Percentiles rank a stretch among this genome's conserved stretches.
Evolutionary conservation across 2,888 invertebrate species (phyloP).

Genomic region (Nebria brevicollis): DNA sequence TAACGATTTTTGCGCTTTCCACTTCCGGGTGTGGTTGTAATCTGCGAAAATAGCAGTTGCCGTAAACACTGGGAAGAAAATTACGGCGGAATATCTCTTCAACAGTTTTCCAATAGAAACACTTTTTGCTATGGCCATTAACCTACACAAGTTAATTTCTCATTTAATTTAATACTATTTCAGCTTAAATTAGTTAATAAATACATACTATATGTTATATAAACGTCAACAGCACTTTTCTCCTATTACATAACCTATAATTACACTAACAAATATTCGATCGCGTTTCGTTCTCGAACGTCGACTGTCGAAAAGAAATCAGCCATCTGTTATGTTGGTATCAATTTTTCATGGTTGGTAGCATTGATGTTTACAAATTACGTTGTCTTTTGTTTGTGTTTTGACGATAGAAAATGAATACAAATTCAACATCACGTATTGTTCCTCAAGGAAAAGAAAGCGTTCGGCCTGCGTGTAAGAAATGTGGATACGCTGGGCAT

Average conservation of each 20-base stretch:
- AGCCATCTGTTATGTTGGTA: too few species aligned
- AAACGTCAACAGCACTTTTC: too few species aligned
- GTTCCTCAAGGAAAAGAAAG: conserved; percentile 76
- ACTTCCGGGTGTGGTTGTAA: conserved; percentile 76
- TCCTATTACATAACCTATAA: too few species aligned
- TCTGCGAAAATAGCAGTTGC: conserved; percentile 74
- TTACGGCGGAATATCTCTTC: conserved; percentile 73
- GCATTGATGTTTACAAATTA: too few species aligned
- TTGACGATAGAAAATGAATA: background rate
- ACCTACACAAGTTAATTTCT: conserved; percentile 5
- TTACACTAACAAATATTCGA: too few species aligned
- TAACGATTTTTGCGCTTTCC: conserved; percentile 68
- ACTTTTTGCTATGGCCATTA: conserved; percentile 65
- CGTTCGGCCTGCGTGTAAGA: conserved; percentile 88
- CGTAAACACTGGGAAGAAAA: conserved; percentile 73
- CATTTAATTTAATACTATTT: too few species aligned
- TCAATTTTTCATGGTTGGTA: too few species aligned
- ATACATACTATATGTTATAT: too few species aligned
- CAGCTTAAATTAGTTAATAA: too few species aligned
- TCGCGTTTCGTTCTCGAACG: too few species aligned
- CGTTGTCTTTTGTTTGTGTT: background rate
- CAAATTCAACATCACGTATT: conserved; percentile 61
- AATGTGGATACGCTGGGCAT: conserved; percentile 96
- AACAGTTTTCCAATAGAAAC: conserved; percentile 60
- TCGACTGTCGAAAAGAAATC: too few species aligned